These are phyloP conservation scores for Ostrea denselamellosa DNA, from an alignment of 1,140 invertebrate species.

Conservation along the genomic window DNA sequence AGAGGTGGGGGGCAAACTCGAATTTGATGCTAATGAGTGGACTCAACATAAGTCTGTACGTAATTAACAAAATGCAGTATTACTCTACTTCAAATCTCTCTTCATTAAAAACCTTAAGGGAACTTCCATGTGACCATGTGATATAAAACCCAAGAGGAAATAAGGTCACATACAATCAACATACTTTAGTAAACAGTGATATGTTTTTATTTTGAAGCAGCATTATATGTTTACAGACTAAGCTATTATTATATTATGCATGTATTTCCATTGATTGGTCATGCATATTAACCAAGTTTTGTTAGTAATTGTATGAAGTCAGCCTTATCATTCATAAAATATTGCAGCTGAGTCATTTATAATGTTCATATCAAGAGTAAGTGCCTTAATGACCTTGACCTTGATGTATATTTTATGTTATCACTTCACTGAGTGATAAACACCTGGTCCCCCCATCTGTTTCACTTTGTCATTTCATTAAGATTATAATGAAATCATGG, in stretches of 20 bases:
- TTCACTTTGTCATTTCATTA: neutral
- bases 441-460: neutral
- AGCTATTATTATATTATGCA: too few relatives aligned
- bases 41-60: slow-evolving; percentile 96
- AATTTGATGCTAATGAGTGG: slow-evolving; percentile 96
- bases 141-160: too few relatives aligned
- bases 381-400: neutral
- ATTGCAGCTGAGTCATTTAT: neutral
- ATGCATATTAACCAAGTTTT: neutral
- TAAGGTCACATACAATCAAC: too few relatives aligned
- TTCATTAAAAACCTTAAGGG: too few relatives aligned
- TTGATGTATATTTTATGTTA: neutral
- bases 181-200: too few relatives aligned
- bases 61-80: slow-evolving; percentile 56
- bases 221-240: too few relatives aligned
- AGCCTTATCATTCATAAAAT: neutral
- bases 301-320: neutral
- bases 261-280: neutral
- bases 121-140: too few relatives aligned
- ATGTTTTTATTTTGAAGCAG: too few relatives aligned
- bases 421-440: neutral
- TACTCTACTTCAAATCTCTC: too few relatives aligned
- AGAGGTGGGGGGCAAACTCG: slow-evolving; percentile 92
- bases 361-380: neutral
- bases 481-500: neutral